Percentiles rank a stretch among this genome's conserved stretches.
Conservation (phyloP, 2,888 invertebrate genomes). For the Cataglyphis cursor region DNA sequence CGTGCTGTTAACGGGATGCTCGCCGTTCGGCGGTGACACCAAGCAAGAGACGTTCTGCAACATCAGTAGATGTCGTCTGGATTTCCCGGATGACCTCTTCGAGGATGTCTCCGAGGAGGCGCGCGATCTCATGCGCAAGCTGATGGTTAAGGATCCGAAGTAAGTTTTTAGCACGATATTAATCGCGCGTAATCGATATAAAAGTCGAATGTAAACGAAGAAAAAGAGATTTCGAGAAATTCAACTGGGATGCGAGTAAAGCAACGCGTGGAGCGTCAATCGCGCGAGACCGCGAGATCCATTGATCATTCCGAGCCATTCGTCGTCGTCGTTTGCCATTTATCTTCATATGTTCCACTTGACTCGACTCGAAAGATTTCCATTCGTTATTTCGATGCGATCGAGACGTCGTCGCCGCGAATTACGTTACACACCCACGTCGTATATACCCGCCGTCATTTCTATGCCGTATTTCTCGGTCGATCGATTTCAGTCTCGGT, state of each 20-base stretch:
- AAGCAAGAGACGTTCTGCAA: conserved; percentile 99
- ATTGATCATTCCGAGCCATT: conserved; percentile 41
- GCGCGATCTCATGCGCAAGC: conserved; percentile 95
- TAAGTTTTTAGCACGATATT: conserved; percentile 84
- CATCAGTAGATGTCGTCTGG: conserved; percentile 97
- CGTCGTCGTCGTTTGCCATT: conserved; percentile 29
- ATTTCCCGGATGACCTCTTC: conserved; percentile 97
- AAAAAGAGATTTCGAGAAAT: neutral
- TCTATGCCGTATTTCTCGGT: neutral
- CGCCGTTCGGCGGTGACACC: conserved; percentile 98
- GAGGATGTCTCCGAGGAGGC: conserved; percentile 95
- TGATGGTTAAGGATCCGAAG: conserved; percentile 97
- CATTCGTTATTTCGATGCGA: conserved; percentile 28
- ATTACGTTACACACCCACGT: conserved; percentile 31
- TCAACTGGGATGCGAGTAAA: conserved; percentile 5
- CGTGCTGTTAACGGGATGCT: conserved; percentile 97
- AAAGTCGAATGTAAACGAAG: neutral
- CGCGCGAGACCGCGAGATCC: conserved; percentile 20
- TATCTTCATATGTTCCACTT: conserved; percentile 44
- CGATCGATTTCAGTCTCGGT: neutral
- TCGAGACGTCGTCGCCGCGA: conserved; percentile 16
- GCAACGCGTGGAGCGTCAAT: neutral
- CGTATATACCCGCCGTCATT: neutral
- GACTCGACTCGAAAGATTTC: conserved; percentile 38
- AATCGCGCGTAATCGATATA: neutral